A percentile compares a stretch with the other conserved stretches of the same genome.
These are phyloP conservation scores for Epinotia nisella DNA, from an alignment of 2,888 invertebrate genomes.

Conservation along the genomic window DNA sequence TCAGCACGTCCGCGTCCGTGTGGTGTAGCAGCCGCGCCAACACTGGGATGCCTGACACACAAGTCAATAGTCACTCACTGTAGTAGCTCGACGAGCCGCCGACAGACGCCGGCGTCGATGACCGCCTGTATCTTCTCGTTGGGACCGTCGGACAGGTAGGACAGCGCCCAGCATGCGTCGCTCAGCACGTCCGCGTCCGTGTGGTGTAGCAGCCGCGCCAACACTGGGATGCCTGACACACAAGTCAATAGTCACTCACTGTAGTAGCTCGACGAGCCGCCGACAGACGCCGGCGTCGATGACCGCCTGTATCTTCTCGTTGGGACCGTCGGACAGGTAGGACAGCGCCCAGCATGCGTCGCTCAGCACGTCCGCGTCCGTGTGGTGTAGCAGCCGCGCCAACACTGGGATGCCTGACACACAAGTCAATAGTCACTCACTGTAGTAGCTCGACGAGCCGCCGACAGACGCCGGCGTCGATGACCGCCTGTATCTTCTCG, in stretches of 20 bases:
- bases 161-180: constrained; percentile 98
- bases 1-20: constrained; percentile 94
- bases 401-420: constrained; percentile 92
- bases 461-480: constrained; percentile 97
- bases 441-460: constrained; percentile 87
- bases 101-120: constrained; percentile 97
- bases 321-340: constrained; percentile 97
- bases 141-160: constrained; percentile 97
- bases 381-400: constrained; percentile 93
- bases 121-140: constrained; percentile 99
- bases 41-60: constrained; percentile 90
- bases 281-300: constrained; percentile 98
- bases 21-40: constrained; percentile 94
- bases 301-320: constrained; percentile 98
- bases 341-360: constrained; percentile 99
- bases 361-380: constrained; percentile 94
- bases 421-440: constrained; percentile 66
- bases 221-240: constrained; percentile 90
- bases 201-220: constrained; percentile 94
- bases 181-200: constrained; percentile 95
- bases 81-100: constrained; percentile 87
- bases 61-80: constrained; percentile 72
- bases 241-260: constrained; percentile 70
- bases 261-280: constrained; percentile 86
- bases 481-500: constrained; percentile 98